phyloP scores from a whole-genome alignment of 2,888 invertebrate species.

The Drosophila multiciliata region DNA sequence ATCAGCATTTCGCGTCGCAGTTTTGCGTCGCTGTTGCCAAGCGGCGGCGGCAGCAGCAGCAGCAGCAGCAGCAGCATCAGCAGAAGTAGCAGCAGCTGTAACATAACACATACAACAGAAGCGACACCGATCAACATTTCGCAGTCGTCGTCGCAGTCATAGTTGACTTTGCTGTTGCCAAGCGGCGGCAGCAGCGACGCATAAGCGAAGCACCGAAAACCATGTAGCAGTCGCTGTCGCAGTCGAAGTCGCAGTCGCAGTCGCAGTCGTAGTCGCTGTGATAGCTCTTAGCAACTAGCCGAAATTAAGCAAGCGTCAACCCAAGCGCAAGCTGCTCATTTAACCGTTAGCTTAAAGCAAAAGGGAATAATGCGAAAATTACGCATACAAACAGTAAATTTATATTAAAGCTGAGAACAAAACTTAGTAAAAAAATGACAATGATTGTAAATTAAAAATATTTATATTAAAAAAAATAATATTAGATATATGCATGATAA shows the following conservation, averaged over 20 bases:
- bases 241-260: constrained; percentile 6
- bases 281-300: constrained; percentile 33
- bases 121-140: constrained; percentile 32
- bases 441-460: not conserved
- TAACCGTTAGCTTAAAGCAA: constrained; percentile 12
- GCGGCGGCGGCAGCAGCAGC: constrained; percentile 33
- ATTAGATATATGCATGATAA: not conserved
- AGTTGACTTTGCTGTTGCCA: constrained; percentile 28
- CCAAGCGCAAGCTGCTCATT: constrained; percentile 26
- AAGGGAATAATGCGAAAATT: not conserved
- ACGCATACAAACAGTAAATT: not conserved
- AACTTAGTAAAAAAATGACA: not conserved
- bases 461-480: not conserved
- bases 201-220: constrained; percentile 32
- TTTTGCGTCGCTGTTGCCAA: constrained; percentile 27
- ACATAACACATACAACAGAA: constrained; percentile 8
- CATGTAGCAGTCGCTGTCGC: constrained; percentile 12
- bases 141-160: constrained; percentile 3
- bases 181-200: constrained; percentile 38
- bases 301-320: constrained; percentile 26
- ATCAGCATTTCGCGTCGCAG: constrained; percentile 28
- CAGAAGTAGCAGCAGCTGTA: too few species aligned
- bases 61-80: not conserved
- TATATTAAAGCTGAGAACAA: not conserved
- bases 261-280: constrained; percentile 1